Evolutionary conservation across 2,888 invertebrate species (phyloP), one percentile per base, ranked within the genome.

Genomic region (Rhodophaea formosa): DNA sequence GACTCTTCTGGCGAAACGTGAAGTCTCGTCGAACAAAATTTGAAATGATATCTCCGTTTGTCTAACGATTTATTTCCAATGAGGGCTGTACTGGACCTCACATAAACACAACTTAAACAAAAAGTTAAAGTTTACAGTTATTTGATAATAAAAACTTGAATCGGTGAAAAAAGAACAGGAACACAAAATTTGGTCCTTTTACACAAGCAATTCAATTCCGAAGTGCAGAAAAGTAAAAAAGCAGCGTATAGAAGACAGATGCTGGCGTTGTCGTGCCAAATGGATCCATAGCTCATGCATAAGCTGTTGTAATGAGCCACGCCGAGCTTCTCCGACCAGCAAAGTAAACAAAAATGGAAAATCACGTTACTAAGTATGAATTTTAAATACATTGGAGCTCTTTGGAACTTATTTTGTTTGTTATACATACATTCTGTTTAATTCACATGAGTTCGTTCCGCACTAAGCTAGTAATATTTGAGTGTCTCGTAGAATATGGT

Each of bases 241-340:
- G 44, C 15, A 10, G 16, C 44, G 15, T 16, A 44, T 1, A 44
- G 44, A 44, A 44, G 16, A 44, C 44, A 44, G 15, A 44, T 44
- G 16, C 16, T 16, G 16, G 16, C 16, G 14, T 49, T 32, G 12
- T 49, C 35, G 10, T 43, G 29, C 43, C 42, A 53, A 53, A 53
- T 53, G 53, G 43, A 53, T 53, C 23, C 53, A 42, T 53, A 17
- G 53, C 42, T 42, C 39, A 53, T 43, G 29, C 53, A 53, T 39
- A 53, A 53, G 43, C 43, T 43, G 53, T n/a, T 39, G 17, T 53
- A 53, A 53, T 43, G 43, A 43, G 43, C 43, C 29, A 10, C 17
- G 29, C 7, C 14, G 17, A 42, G 23, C 53, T 53, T 3, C 39
- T 12, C 23, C 53, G 10, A 47, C 23, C n/a, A 17, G 23, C 17